These are phyloP conservation scores for Aurelia aurita complex sp. Pacific DNA, from an alignment of 30 jellyfish, hydroid and myxozoan species.

Conservation along the genomic window DNA sequence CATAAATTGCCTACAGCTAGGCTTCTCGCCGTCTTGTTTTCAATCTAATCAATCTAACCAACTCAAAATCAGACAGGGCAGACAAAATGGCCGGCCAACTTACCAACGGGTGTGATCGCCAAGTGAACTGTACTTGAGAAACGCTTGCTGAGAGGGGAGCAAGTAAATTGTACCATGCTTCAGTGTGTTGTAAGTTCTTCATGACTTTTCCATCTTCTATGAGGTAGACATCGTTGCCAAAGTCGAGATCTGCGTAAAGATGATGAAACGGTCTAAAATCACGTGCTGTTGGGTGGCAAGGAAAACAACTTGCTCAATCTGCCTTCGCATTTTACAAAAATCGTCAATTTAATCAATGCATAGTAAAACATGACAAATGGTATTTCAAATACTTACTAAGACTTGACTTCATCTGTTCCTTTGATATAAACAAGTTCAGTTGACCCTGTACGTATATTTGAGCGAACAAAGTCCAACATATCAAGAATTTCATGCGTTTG, in stretches of 20 bases:
- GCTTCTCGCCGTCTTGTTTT: too few relatives aligned
- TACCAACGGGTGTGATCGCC: constrained; percentile 87
- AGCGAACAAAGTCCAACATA: constrained; percentile 55
- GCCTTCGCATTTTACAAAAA: constrained; percentile 30
- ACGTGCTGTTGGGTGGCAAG: constrained; percentile 67
- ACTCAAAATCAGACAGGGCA: neutral
- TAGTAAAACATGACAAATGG: neutral
- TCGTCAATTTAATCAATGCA: constrained; percentile 24
- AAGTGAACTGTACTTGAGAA: constrained; percentile 69
- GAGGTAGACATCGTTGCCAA: constrained; percentile 71
- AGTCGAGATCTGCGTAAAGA: constrained; percentile 77
- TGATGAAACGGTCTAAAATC: constrained; percentile 57
- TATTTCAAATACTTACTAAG: constrained; percentile 57
- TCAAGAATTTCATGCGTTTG: constrained; percentile 33
- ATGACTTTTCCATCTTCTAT: constrained; percentile 66
- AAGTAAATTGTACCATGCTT: constrained; percentile 48
- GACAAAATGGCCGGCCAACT: constrained; percentile 49
- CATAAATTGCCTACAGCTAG: too few relatives aligned
- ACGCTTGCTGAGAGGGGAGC: constrained; percentile 64
- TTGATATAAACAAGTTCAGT: constrained; percentile 60
- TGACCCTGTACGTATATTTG: constrained; percentile 51
- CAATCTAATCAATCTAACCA: too few relatives aligned
- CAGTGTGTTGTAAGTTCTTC: constrained; percentile 25
- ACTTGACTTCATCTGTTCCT: constrained; percentile 58
- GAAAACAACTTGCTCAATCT: constrained; percentile 22